Evolutionary conservation across 2,797 vertebrate species (phyloP).

Genomic region (Dryobates pubescens): DNA sequence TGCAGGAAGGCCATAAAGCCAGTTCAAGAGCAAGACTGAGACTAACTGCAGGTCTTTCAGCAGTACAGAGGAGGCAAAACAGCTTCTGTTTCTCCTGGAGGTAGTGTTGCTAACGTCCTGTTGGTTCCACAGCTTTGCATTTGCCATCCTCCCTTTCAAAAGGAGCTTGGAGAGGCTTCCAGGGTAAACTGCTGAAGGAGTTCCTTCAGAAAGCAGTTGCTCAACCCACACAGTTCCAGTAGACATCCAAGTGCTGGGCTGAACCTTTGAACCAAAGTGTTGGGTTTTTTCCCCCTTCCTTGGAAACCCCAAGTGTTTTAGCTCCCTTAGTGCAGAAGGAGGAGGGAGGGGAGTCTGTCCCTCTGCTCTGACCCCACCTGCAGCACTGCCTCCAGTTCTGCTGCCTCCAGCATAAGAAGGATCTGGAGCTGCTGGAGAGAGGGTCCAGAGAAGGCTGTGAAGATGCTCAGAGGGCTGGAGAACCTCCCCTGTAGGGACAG

Average conservation of each 20-base stretch:
- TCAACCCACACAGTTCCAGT: background rate
- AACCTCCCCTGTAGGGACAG: too few species aligned
- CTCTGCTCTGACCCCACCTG: too few species aligned
- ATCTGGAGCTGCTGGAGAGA: too few species aligned
- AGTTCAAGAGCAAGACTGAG: background rate
- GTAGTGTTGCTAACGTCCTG: background rate
- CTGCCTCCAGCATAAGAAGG: too few species aligned
- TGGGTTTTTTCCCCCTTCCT: background rate
- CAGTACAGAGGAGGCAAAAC: background rate
- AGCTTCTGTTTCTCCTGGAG: background rate
- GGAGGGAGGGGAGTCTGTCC: too few species aligned
- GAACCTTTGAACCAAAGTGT: background rate
- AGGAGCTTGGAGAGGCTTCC: background rate
- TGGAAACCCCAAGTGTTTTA: background rate
- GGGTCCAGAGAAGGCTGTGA: too few species aligned
- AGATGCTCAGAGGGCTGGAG: too few species aligned
- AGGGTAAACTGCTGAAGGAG: background rate
- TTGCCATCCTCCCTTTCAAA: background rate
- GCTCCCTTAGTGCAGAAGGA: background rate
- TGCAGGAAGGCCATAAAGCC: background rate
- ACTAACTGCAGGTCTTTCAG: background rate
- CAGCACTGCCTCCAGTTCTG: too few species aligned
- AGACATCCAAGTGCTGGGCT: background rate
- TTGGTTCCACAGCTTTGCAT: background rate
- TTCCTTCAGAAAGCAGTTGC: background rate